Evolutionary conservation across 2,888 invertebrate genomes (phyloP).

Genomic region (Cyrtodaria siliqua): DNA sequence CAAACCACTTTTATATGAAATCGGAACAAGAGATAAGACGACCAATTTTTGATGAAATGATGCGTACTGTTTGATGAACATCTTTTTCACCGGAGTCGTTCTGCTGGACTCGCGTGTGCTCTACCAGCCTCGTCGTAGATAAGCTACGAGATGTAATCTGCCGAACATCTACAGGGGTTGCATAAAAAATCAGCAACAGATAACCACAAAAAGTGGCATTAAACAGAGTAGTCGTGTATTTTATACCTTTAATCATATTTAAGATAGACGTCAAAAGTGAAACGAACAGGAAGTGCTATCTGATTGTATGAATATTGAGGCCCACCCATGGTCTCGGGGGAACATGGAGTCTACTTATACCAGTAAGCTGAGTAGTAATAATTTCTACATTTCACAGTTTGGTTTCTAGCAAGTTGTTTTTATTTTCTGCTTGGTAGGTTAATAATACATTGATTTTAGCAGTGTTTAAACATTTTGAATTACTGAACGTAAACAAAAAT

Average conservation of each 20-base stretch:
- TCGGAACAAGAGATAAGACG: constrained; percentile 38
- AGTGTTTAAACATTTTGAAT: too few relatives aligned
- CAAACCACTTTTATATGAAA: constrained; percentile 46
- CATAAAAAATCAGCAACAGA: constrained; percentile 57
- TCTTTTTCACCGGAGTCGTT: constrained; percentile 21
- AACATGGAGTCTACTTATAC: too few relatives aligned
- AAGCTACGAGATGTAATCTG: constrained; percentile 37
- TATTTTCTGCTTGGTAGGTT: too few relatives aligned
- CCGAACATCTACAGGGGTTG: constrained; percentile 52
- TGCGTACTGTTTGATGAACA: constrained; percentile 34
- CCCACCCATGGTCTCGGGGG: neutral
- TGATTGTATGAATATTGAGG: constrained; percentile 31
- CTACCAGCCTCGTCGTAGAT: constrained; percentile 29
- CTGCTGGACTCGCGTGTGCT: constrained; percentile 57
- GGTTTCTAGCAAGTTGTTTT: too few relatives aligned
- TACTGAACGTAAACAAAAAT: too few relatives aligned
- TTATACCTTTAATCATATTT: constrained; percentile 63
- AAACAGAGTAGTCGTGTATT: constrained; percentile 51
- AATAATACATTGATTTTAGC: too few relatives aligned
- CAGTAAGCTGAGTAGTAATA: too few relatives aligned
- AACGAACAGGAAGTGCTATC: constrained; percentile 45
- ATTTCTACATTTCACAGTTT: too few relatives aligned
- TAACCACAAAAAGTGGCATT: constrained; percentile 60
- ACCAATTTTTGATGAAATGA: constrained; percentile 54
- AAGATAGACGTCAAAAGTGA: constrained; percentile 54